Conservation (phyloP, 2,888 invertebrate species). For the Agapostemon virescens region DNA sequence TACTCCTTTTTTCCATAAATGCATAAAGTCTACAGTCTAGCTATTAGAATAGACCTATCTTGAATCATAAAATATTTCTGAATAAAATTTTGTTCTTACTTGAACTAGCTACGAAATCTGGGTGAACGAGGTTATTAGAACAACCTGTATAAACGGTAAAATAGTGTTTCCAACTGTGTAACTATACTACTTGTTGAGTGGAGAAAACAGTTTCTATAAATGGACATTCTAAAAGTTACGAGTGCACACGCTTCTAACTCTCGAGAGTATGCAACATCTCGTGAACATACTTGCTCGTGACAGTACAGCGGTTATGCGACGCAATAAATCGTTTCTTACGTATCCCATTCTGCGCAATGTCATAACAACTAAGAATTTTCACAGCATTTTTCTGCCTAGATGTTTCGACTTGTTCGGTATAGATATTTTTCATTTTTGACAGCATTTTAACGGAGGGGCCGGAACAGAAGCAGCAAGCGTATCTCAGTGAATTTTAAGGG, state of each 20-base stretch:
- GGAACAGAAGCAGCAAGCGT: no score
- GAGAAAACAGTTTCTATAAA: slow-evolving; percentile 23
- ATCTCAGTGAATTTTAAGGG: no score
- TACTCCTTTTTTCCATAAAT: no score
- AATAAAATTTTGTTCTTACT: no score
- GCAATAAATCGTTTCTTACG: slow-evolving; percentile 21
- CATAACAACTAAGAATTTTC: neutral
- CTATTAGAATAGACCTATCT: no score
- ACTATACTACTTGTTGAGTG: neutral
- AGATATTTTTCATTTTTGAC: neutral
- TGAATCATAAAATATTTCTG: no score
- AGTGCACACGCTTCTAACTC: slow-evolving; percentile 10
- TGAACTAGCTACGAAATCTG: neutral
- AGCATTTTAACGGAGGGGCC: neutral
- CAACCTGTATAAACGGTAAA: neutral
- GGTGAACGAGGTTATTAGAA: neutral
- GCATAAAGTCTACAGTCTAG: no score
- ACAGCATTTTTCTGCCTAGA: no score
- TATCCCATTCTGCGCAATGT: neutral
- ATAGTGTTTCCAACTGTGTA: neutral
- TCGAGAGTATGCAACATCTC: slow-evolving; percentile 29
- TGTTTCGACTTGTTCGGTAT: neutral
- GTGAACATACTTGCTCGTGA: slow-evolving; percentile 13
- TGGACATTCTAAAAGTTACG: slow-evolving; percentile 33
- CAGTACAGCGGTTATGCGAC: slow-evolving; percentile 11